Evolutionary conservation across 2,888 invertebrate genomes (phyloP).

Genomic region (Prenolepis imparis): DNA sequence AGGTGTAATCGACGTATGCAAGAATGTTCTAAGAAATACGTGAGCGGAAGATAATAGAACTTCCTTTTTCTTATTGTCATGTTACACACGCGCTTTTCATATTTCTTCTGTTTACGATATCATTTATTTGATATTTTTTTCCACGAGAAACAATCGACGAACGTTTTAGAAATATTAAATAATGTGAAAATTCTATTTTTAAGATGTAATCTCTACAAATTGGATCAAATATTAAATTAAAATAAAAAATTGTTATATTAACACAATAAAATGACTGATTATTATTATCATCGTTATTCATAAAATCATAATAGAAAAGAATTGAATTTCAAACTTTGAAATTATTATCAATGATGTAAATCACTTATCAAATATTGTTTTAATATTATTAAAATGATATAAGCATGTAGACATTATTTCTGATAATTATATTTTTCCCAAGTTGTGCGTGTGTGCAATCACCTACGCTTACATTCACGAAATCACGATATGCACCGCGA

Average conservation of each 20-base stretch:
- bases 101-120: conserved; percentile 34
- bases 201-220: not conserved
- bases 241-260: not conserved
- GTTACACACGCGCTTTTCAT: conserved; percentile 13
- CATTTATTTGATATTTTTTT: not conserved
- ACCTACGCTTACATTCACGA: not conserved
- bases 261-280: not conserved
- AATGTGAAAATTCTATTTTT: not conserved
- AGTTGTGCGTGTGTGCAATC: too few relatives aligned
- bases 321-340: not conserved
- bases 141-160: not conserved
- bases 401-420: not conserved
- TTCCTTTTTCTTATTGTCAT: conserved; percentile 28
- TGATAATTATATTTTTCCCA: conserved; percentile 1
- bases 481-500: not conserved
- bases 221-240: not conserved
- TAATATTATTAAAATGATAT: too few relatives aligned
- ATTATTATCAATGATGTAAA: not conserved
- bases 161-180: not conserved
- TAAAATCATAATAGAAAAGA: not conserved
- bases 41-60: not conserved
- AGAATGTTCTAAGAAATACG: conserved; percentile 33
- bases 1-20: not conserved
- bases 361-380: too few relatives aligned
- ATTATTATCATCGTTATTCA: conserved; percentile 11